Base-by-base conservation (phyloP, 2,113 vertebrate species). In the Gambusia holbrooki region DNA sequence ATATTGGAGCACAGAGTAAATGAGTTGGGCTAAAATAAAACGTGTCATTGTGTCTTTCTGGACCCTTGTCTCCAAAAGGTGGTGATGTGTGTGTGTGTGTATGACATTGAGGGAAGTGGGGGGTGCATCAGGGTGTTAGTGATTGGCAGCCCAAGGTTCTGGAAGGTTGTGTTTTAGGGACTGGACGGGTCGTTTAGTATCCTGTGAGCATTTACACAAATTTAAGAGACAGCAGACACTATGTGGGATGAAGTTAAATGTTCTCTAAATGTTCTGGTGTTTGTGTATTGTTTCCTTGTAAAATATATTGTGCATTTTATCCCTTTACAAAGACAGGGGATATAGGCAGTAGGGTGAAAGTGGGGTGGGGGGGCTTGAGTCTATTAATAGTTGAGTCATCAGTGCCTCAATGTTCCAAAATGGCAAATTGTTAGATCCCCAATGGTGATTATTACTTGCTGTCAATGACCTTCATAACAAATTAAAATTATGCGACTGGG, bases 401-500 rank as follows among this genome's bases (percentile, higher is more conserved):
- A 86, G 88, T 85, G 94, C 82, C 69, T 87, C 91, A 93, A 93
- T 93, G 93, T 92, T 93, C 94, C 90, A 90, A 96, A 96, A 94
- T 93, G 93, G 91, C 92, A 95, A 94, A 94, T 93, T 90, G 93
- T 94, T 95, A 91, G 90, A 95, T 93, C 93, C 90, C 88, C 92
- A 92, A 92, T 88, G 89, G 92, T 95, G 94, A 94, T 92, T 86
- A 94, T 94, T 94, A 92, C 90, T 95, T 94, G 93, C 93, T 94
- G 90, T 93, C 90, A 80, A 91, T 96, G 95, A 96, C 95, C 94
- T 96, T 96, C 95, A 92, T 93, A 71, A 93, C 84, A 93, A 95
- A 95, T 94, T 95, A 95, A 90, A 92, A 94, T 95, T 95, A 96
- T 93, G 92, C 89, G 94, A 94, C 93, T 93, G 94, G 94, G 92